Evolutionary conservation across 2,888 invertebrate genomes (phyloP), one percentile per base, ranked within the genome.

Genomic region (Nomada fucata): DNA sequence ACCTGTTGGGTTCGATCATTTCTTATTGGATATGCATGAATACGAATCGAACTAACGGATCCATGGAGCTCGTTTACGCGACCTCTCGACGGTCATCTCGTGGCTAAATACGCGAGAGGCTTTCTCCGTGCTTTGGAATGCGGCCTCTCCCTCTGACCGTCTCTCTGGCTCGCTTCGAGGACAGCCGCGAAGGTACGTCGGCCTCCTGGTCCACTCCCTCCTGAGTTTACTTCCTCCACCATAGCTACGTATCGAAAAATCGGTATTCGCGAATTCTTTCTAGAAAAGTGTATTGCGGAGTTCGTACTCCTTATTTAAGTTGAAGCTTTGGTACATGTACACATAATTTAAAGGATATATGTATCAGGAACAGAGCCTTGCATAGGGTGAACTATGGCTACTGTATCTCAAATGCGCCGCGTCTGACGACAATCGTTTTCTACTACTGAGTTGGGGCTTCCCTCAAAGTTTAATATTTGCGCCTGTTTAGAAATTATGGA

Each of bases 111-210:
- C 87, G 85, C 86, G 89, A 90, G 89, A 90, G 91, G 91, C 91
- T 92, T 92, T 92, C 91, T 91, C 91, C 90, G 79, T 70, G 78
- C 88, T 78, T 88, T 86, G 91, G 91, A 91, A 91, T 91, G 91
- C 86, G 88, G 89, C 89, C 89, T 86, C 90, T 89, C 90, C 89
- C 86, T 88, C 83, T 82, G 78, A 63, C 64, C 79, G 69, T 71
- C 74, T 79, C 76, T 74, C 59, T 55, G 74, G 67, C 73, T 77
- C 76, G 79, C 83, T 76, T 84, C 82, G 83, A 85, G 82, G 82
- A 88, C 84, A 82, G 20, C 67, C 73, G 53, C 36, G 76, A 63
- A 65, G 73, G 68, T 79, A 77, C 79, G 79, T 74, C 83, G 78
- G 85, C 87, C 85, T 85, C 87, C 75, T 69, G 53, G 67, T 77